Percentiles rank a stretch among this genome's conserved stretches.
phyloP scores from a whole-genome alignment of 1,140 invertebrate species.

The Platorchestia sp. region DNA sequence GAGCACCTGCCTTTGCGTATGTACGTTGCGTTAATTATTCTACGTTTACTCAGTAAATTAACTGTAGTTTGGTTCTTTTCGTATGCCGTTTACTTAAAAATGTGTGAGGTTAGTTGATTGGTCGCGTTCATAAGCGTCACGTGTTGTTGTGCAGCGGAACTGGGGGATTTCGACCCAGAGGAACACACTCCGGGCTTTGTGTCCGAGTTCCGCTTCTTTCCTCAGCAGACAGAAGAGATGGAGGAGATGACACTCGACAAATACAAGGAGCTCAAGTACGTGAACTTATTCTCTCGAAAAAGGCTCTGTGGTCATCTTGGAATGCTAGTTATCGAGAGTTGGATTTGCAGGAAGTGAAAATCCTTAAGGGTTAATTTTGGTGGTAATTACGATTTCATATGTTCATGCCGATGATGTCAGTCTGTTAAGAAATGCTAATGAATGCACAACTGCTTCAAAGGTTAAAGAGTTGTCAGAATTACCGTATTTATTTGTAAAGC shows the following conservation, averaged over 20 bases:
- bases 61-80: too few relatives aligned
- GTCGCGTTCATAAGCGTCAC: neutral
- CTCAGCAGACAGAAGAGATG: slow-evolving; percentile 93
- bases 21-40: too few relatives aligned
- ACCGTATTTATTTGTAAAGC: neutral
- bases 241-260: slow-evolving; percentile 92
- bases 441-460: neutral
- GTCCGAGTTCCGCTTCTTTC: slow-evolving; percentile 97
- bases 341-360: neutral
- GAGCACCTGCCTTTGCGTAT: too few relatives aligned
- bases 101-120: too few relatives aligned
- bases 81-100: too few relatives aligned
- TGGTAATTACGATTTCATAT: neutral
- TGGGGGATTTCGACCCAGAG: slow-evolving; percentile 95
- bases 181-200: slow-evolving; percentile 94
- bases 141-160: slow-evolving; percentile 80
- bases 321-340: neutral
- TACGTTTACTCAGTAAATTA: too few relatives aligned
- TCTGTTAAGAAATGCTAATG: neutral
- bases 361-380: neutral
- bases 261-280: slow-evolving; percentile 83
- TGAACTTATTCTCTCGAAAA: slow-evolving; percentile 10
- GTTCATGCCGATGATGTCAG: neutral
- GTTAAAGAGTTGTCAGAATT: neutral
- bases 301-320: neutral